Conservation (phyloP, 2,797 vertebrate species). For the Pteronotus mesoamericanus region DNA sequence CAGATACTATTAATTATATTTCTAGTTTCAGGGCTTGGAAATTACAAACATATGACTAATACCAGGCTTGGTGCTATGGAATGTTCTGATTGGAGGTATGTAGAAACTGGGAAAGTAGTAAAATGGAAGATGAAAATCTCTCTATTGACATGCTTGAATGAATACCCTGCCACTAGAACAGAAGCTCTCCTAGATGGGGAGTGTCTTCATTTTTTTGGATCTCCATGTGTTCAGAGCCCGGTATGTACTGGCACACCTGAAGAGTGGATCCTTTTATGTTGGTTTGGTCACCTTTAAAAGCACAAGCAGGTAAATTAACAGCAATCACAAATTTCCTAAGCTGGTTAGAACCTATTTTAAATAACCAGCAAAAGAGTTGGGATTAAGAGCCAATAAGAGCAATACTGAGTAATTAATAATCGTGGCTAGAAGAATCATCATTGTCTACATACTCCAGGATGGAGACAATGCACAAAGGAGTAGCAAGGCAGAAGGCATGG, state of each 20-base stretch:
- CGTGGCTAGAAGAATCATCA: background rate
- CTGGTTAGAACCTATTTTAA: slow-evolving; percentile 17
- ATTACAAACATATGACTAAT: background rate
- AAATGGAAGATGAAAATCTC: background rate
- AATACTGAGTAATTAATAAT: background rate
- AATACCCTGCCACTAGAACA: background rate
- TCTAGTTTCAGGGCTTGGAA: slow-evolving; percentile 21
- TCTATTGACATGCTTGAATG: background rate
- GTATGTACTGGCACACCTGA: background rate
- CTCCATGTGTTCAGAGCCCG: background rate
- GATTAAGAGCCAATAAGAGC: background rate
- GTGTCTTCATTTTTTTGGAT: background rate
- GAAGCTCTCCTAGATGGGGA: background rate
- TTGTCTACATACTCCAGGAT: background rate
- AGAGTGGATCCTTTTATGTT: background rate
- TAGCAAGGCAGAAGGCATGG: background rate
- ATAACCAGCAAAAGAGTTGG: background rate
- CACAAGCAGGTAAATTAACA: background rate
- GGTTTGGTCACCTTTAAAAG: background rate
- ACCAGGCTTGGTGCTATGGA: background rate
- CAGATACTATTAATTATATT: slow-evolving; percentile 14
- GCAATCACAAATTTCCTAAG: background rate
- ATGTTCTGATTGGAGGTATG: background rate
- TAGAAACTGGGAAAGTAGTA: background rate
- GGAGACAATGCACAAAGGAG: background rate